These are phyloP conservation scores for Coendou prehensilis DNA, from an alignment of 2,797 vertebrate genomes.

Conservation along the genomic window DNA sequence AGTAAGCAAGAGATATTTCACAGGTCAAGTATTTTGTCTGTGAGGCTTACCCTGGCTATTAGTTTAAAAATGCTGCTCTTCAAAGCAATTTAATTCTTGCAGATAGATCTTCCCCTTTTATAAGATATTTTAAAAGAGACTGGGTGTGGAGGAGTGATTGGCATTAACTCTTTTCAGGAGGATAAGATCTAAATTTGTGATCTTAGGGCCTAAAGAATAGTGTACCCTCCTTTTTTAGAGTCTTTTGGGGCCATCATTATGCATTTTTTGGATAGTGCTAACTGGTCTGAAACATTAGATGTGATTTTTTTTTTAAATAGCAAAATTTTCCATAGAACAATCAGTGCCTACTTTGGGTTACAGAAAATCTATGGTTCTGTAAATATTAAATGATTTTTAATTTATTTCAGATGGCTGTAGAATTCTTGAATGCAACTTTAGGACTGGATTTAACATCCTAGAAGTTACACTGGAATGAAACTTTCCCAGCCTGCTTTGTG, in stretches of 20 bases:
- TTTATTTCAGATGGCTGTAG: neutral
- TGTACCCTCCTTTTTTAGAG: conserved; percentile 23
- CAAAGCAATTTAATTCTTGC: conserved; percentile 65
- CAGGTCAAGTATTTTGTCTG: conserved; percentile 79
- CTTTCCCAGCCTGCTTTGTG: neutral
- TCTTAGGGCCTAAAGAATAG: neutral
- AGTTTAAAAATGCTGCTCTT: conserved; percentile 75
- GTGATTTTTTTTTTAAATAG: neutral
- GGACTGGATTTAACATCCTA: neutral
- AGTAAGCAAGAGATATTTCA: conserved; percentile 79
- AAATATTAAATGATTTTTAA: neutral
- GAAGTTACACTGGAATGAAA: neutral
- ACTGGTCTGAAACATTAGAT: conserved; percentile 10
- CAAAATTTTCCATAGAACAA: neutral
- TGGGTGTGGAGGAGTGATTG: neutral
- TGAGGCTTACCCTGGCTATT: conserved; percentile 59
- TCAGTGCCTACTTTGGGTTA: conserved; percentile 4
- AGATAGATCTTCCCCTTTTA: conserved; percentile 26
- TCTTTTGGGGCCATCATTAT: neutral
- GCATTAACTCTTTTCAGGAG: conserved; percentile 17
- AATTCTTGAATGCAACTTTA: conserved; percentile 20
- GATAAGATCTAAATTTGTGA: conserved; percentile 55
- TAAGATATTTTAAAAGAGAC: neutral
- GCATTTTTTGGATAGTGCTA: neutral
- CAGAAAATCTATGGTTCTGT: neutral